A percentile compares a stretch with the other conserved stretches of the same genome.
Evolutionary conservation across 2,797 vertebrate species (phyloP).

Genomic region (Psittacula derbiana): DNA sequence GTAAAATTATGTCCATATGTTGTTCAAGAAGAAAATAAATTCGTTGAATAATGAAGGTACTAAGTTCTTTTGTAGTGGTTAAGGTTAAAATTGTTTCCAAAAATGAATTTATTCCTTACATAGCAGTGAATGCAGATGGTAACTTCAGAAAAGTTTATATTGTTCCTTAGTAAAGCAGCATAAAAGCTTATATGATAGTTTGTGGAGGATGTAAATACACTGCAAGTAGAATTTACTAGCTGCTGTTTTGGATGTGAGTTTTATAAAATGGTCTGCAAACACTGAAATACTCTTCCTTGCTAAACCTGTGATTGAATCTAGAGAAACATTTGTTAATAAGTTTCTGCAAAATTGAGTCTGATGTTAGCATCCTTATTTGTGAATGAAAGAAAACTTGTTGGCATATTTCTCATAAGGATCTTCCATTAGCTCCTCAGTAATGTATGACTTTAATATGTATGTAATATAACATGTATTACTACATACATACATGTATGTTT

Average conservation of each 20-base stretch:
- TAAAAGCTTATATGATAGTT: background rate
- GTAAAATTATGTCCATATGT: rapidly evolving
- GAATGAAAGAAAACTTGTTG: background rate
- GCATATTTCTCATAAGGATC: background rate
- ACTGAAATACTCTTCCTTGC: background rate
- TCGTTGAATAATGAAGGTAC: background rate
- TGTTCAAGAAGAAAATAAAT: background rate
- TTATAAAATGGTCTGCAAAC: background rate
- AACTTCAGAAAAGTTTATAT: background rate
- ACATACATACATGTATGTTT: background rate
- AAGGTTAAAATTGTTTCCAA: background rate
- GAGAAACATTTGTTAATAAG: background rate
- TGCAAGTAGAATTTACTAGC: background rate
- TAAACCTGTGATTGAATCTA: background rate
- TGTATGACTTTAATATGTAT: background rate
- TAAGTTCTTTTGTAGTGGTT: background rate
- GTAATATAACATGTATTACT: background rate
- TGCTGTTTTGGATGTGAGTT: background rate
- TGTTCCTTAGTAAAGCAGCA: background rate
- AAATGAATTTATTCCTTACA: background rate
- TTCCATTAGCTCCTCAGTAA: background rate
- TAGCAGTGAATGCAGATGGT: background rate
- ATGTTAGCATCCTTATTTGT: background rate
- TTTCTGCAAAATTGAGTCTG: background rate
- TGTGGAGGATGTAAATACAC: background rate